Percentiles rank a stretch among this genome's conserved stretches.
Conservation (phyloP, 2,888 invertebrate species). For the Pristionchus maxplancki region DNA sequence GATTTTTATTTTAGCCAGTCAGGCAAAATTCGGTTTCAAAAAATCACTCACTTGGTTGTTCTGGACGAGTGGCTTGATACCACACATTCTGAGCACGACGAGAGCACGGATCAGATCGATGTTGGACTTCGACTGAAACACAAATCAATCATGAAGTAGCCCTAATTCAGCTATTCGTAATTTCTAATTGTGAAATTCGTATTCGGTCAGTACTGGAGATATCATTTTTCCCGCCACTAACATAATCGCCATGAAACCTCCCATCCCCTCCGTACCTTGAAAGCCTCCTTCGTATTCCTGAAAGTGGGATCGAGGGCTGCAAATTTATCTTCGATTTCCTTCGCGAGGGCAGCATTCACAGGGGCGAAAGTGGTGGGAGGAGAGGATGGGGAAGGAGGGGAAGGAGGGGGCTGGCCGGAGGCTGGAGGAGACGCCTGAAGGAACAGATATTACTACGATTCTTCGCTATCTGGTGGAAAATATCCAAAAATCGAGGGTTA, state of each 20-base stretch:
- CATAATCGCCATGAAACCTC: neutral
- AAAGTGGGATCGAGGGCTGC: slow-evolving; percentile 71
- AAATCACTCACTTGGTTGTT: slow-evolving; percentile 65
- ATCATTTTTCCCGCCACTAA: too few species aligned
- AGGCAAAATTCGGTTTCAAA: neutral
- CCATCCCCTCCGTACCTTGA: slow-evolving; percentile 65
- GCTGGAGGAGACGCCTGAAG: slow-evolving; percentile 35
- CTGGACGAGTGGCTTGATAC: slow-evolving; percentile 70
- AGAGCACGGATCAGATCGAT: slow-evolving; percentile 72
- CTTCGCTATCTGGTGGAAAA: too few species aligned
- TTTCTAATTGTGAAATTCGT: too few species aligned
- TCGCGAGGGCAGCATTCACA: slow-evolving; percentile 50
- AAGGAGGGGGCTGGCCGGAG: slow-evolving; percentile 25
- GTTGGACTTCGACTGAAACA: slow-evolving; percentile 75
- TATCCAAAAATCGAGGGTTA: too few species aligned
- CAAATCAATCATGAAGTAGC: too few species aligned
- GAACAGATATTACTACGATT: neutral
- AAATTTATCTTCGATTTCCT: slow-evolving; percentile 72
- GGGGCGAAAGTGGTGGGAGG: slow-evolving; percentile 18
- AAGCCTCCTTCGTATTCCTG: slow-evolving; percentile 75
- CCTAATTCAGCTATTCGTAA: too few species aligned
- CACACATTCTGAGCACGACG: slow-evolving; percentile 71
- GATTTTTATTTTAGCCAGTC: neutral
- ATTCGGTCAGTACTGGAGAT: too few species aligned
- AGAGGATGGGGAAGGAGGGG: neutral